Conservation (phyloP, 2,113 vertebrate genomes). For the Hyaena hyaena region DNA sequence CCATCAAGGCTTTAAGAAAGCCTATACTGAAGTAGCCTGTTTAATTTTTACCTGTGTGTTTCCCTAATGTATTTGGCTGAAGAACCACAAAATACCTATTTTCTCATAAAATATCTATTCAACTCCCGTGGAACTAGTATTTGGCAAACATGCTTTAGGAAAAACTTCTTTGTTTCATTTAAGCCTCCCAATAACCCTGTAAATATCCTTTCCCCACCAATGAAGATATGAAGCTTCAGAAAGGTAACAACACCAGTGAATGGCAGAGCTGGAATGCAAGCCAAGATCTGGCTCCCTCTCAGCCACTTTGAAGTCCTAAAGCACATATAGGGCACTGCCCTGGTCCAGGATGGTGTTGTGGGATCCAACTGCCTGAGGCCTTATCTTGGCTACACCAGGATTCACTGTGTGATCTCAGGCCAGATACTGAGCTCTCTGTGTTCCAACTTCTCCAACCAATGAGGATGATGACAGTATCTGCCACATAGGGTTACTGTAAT, state of each 20-base stretch:
- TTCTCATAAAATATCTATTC: neutral
- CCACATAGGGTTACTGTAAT: neutral
- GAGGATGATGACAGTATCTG: neutral
- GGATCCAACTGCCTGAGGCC: neutral
- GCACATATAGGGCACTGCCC: neutral
- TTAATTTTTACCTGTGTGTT: neutral
- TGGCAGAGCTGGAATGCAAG: neutral
- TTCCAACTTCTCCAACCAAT: neutral
- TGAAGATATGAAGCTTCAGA: neutral
- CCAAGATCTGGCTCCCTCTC: neutral
- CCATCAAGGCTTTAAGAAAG: neutral
- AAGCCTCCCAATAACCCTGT: neutral
- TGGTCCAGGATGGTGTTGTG: neutral
- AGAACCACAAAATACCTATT: neutral
- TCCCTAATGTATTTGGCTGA: neutral
- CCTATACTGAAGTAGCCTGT: neutral
- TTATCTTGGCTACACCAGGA: no score
- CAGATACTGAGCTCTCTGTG: neutral
- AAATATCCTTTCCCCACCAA: neutral
- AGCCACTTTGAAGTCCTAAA: neutral
- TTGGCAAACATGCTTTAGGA: neutral
- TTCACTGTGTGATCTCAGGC: neutral
- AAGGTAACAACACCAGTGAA: neutral
- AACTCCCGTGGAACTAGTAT: neutral
- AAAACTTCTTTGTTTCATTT: conserved; percentile 48